These are phyloP conservation scores for Ibycter americanus DNA, from an alignment of 2,797 vertebrate genomes.

Conservation along the genomic window DNA sequence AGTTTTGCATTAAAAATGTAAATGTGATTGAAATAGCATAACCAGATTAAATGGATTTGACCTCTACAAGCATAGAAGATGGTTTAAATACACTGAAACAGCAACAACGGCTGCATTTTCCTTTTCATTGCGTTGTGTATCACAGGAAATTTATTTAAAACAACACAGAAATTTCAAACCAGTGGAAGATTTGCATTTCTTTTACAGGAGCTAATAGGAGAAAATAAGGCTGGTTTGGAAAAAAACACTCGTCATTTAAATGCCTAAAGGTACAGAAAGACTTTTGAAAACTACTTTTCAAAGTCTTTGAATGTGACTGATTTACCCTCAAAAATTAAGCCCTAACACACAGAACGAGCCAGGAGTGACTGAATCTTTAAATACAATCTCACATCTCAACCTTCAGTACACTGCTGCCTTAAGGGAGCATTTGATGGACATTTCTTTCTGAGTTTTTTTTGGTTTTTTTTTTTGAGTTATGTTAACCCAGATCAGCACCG, in stretches of 20 bases:
- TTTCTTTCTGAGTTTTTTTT: background rate
- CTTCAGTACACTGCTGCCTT: background rate
- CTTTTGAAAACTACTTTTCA: background rate
- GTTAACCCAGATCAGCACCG: background rate
- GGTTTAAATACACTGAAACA: background rate
- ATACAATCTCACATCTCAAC: background rate
- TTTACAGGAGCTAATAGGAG: background rate
- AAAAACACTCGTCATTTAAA: background rate
- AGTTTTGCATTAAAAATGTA: conserved; percentile 58
- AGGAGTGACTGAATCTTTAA: background rate
- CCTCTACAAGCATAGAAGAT: background rate
- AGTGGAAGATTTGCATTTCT: background rate
- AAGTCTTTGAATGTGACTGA: background rate
- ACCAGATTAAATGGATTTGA: conserved; percentile 49
- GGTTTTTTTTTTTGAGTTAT: background rate
- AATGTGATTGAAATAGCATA: conserved; percentile 53
- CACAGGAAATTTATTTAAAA: background rate
- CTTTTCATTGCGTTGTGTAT: background rate
- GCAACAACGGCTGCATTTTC: background rate
- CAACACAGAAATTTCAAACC: background rate
- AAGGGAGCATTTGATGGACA: background rate
- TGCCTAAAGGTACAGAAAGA: background rate
- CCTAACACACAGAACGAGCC: background rate
- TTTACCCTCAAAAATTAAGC: background rate
- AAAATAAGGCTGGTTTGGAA: background rate